Evolutionary conservation across 2,888 invertebrate species (phyloP).

Genomic region (Campoletis raptor): DNA sequence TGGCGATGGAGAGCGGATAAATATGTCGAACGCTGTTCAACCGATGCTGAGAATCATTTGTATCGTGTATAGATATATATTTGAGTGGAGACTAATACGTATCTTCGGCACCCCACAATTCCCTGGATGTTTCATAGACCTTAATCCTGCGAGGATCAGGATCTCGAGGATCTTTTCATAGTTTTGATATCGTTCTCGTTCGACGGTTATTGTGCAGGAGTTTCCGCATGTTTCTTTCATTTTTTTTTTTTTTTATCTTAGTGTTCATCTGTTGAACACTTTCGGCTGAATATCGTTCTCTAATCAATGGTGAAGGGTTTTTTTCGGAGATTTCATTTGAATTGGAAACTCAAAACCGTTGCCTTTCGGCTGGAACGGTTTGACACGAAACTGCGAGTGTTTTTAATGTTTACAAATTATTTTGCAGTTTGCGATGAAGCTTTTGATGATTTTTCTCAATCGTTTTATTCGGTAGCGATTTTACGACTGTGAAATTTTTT

Average conservation of each 20-base stretch:
- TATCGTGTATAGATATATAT: background rate
- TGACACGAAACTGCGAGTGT: background rate
- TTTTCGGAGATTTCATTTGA: background rate
- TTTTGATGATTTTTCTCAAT: no score
- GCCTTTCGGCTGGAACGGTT: background rate
- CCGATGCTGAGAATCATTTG: slow-evolving; percentile 26
- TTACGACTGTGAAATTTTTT: no score
- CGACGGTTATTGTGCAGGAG: slow-evolving; percentile 14
- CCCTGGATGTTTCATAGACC: slow-evolving; percentile 37
- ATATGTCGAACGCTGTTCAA: slow-evolving; percentile 44
- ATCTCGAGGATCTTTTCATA: slow-evolving; percentile 8
- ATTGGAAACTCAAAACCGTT: background rate
- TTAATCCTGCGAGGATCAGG: slow-evolving; percentile 38
- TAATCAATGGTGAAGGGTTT: background rate
- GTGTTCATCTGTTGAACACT: background rate
- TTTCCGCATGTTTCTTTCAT: no score
- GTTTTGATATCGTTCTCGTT: background rate
- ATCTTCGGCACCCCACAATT: slow-evolving; percentile 55
- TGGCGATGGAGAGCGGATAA: slow-evolving; percentile 43
- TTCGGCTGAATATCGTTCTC: background rate
- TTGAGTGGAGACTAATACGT: slow-evolving; percentile 45
- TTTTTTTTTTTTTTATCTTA: slow-evolving; percentile 7
- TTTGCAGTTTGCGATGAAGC: background rate
- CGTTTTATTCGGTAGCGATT: no score
- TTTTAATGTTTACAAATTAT: background rate